Evolutionary conservation across 2,888 invertebrate species (phyloP).

Genomic region (Synergus umbraculus): DNA sequence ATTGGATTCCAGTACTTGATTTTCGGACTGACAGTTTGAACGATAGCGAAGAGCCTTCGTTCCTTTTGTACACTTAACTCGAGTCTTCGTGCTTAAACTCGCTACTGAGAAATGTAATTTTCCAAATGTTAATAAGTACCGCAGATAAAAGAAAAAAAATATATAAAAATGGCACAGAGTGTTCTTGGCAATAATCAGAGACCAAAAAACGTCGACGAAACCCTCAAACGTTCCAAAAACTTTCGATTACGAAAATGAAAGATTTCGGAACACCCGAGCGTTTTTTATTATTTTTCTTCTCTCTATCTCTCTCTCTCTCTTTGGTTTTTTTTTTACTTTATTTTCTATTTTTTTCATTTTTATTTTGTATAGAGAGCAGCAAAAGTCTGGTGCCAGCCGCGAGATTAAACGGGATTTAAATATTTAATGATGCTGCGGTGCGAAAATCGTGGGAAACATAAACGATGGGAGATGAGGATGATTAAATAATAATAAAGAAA

Average conservation of each 20-base stretch:
- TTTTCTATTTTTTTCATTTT: not conserved
- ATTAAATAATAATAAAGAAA: conserved; percentile 66
- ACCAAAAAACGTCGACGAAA: not conserved
- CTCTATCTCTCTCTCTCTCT: not conserved
- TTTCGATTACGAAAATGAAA: not conserved
- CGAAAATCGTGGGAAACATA: conserved; percentile 62
- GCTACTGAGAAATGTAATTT: conserved; percentile 30
- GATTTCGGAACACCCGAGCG: not conserved
- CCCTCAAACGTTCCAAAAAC: conserved; percentile 6
- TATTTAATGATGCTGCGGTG: conserved; percentile 58
- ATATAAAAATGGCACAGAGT: conserved; percentile 23
- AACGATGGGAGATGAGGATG: conserved; percentile 64
- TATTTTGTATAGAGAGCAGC: conserved; percentile 11
- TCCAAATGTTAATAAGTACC: not conserved
- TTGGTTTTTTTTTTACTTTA: not conserved
- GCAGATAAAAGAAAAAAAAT: conserved; percentile 10
- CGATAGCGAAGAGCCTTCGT: conserved; percentile 27
- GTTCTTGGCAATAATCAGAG: conserved; percentile 23
- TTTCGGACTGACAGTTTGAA: not conserved
- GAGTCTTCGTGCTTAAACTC: conserved; percentile 33
- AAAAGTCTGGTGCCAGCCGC: conserved; percentile 64
- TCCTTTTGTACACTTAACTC: conserved; percentile 31
- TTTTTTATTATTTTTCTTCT: not conserved
- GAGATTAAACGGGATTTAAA: conserved; percentile 55
- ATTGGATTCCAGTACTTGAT: conserved; percentile 7